Base-by-base conservation (phyloP, 30 jellyfish, hydroid and myxozoan species). In the Calvadosia cruxmelitensis region DNA sequence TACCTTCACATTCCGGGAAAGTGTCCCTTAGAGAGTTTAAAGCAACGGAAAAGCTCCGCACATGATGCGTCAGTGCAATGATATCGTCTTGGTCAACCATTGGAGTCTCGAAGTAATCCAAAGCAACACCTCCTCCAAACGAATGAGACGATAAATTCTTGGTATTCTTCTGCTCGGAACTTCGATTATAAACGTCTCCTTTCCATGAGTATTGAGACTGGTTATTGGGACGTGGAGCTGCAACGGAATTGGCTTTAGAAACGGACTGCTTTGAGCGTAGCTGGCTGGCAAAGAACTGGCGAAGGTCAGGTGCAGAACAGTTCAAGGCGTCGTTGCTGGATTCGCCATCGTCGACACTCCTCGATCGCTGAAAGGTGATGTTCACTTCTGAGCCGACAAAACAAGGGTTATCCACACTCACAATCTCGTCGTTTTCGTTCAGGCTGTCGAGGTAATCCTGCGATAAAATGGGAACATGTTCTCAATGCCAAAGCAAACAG, bases 41-140 rank as follows among this genome's bases (percentile, higher is more conserved):
- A 16, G 94, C 88, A 57, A 31, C 80, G 10, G 97, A 87, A 73
- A 87, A 87, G 52, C 78, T 87, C 67, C 97, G 69, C 30, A 87
- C 97, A 73, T 87, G 97, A 3, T 69, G 93, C 29, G 97, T 87
- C 33, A 87, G 83, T 0, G 94, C 80, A 30, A 82, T 80, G 30
- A 87, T 87, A 72, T 80, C 97, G 27, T 87, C 94, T 67, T 80
- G 94, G 66, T 87, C 93, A 49, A 87, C 97, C 97, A 87, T 86
- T 33, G 50, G 85, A 31, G 77, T 30, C 29, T 77, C 90, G 16
- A 50, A 53, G 69, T 32, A 29, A 3, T 61, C 81, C 76, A 33
- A 20, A 42, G 57, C 15, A 5, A 20, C 57, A 42, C 15, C 10
- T 20, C 57, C 57, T 5, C 57, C 57, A 42, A 42, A 42, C 57